Percentiles rank a stretch among this genome's conserved stretches.
These are phyloP conservation scores for human (Homo sapiens) DNA, from an alignment of 2,113 vertebrate species.

Conservation along the genomic window GRCh38 chr4:30374001-30374500, in stretches of 20 bases:
- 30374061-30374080: not conserved
- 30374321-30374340: slow-evolving; percentile 70
- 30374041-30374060: not conserved
- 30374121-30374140: not conserved
- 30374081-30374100: not conserved
- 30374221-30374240: not conserved
- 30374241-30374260: not conserved
- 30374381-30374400: slow-evolving; percentile 54
- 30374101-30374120: not conserved
- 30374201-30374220: not conserved
- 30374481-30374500: slow-evolving; percentile 26
- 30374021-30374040: not conserved
- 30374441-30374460: slow-evolving; percentile 68
- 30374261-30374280: not conserved
- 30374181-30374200: not conserved
- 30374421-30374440: slow-evolving; percentile 70
- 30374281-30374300: not conserved
- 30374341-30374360: slow-evolving; percentile 12
- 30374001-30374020: not conserved
- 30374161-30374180: not conserved
- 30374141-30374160: not conserved
- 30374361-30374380: slow-evolving; percentile 54
- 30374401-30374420: slow-evolving; percentile 59
- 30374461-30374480: not conserved
- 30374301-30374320: not conserved